Conservation (phyloP, 2,888 invertebrate species). For the Oxystoma pomonae region DNA sequence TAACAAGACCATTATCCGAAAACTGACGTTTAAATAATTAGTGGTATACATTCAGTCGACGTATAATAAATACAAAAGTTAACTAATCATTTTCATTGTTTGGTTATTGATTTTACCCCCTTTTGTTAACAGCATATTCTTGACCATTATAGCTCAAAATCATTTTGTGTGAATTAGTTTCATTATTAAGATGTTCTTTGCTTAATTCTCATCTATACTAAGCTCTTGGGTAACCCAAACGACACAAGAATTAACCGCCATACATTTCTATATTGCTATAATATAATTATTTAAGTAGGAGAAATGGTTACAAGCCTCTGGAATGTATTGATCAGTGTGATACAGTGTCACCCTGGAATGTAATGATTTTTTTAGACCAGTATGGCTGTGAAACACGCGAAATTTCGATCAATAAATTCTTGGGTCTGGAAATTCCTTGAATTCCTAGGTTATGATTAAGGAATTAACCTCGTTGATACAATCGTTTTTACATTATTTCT, state of each 20-base stretch:
- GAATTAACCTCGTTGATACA: slow-evolving; percentile 12
- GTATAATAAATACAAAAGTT: slow-evolving; percentile 35
- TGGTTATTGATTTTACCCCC: slow-evolving; percentile 34
- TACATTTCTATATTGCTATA: too few relatives aligned
- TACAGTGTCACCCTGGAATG: background rate
- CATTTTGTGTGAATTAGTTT: too few relatives aligned
- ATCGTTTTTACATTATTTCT: too few relatives aligned
- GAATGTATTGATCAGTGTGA: background rate
- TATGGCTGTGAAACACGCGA: slow-evolving; percentile 14
- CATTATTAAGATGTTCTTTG: too few relatives aligned
- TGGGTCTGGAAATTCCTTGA: slow-evolving; percentile 7
- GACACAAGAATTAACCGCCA: too few relatives aligned
- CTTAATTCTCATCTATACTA: too few relatives aligned
- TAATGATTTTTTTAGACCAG: background rate
- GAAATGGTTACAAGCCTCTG: background rate
- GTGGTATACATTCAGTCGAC: slow-evolving; percentile 30
- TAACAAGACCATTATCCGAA: slow-evolving; percentile 35
- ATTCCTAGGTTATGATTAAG: slow-evolving; percentile 21
- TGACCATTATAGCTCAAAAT: too few relatives aligned
- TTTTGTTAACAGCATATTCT: too few relatives aligned
- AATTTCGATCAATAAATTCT: slow-evolving; percentile 21
- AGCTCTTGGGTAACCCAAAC: too few relatives aligned
- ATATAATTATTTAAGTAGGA: too few relatives aligned
- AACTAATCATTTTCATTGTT: slow-evolving; percentile 31
- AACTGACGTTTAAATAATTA: slow-evolving; percentile 37